These are phyloP conservation scores for Seira sanloemensis DNA, from an alignment of 2,888 invertebrate species.

Conservation along the genomic window DNA sequence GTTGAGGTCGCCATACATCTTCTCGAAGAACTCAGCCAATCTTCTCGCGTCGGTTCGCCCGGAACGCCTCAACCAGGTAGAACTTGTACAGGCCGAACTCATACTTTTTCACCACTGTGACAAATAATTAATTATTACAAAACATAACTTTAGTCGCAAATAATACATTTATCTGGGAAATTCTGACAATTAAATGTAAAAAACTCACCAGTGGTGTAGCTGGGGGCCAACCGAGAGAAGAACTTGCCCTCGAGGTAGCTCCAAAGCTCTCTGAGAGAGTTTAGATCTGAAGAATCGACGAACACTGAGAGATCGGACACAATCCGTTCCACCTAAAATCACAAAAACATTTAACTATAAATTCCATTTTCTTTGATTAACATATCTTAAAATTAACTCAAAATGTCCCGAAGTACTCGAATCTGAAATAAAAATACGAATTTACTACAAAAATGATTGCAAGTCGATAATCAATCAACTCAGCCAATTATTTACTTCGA, in stretches of 20 bases:
- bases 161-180: not conserved
- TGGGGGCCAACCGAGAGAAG: constrained; percentile 91
- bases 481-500: too few species aligned
- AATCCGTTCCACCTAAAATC: constrained; percentile 71
- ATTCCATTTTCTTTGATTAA: too few species aligned
- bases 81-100: constrained; percentile 80
- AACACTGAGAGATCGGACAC: constrained; percentile 72
- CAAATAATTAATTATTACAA: constrained; percentile 1
- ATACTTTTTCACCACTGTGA: constrained; percentile 73
- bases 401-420: too few species aligned
- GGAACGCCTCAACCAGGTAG: constrained; percentile 90
- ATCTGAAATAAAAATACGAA: too few species aligned
- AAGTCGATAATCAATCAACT: too few species aligned
- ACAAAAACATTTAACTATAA: not conserved
- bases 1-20: constrained; percentile 90
- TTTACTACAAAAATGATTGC: too few species aligned
- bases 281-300: constrained; percentile 82
- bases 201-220: constrained; percentile 83
- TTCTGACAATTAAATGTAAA: not conserved
- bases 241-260: constrained; percentile 90
- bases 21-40: constrained; percentile 92
- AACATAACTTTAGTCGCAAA: not conserved
- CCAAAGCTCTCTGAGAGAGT: constrained; percentile 91
- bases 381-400: too few species aligned
- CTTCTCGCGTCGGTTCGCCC: constrained; percentile 89